Conservation (phyloP, 2,888 invertebrate species). For the Pheosia gnoma region DNA sequence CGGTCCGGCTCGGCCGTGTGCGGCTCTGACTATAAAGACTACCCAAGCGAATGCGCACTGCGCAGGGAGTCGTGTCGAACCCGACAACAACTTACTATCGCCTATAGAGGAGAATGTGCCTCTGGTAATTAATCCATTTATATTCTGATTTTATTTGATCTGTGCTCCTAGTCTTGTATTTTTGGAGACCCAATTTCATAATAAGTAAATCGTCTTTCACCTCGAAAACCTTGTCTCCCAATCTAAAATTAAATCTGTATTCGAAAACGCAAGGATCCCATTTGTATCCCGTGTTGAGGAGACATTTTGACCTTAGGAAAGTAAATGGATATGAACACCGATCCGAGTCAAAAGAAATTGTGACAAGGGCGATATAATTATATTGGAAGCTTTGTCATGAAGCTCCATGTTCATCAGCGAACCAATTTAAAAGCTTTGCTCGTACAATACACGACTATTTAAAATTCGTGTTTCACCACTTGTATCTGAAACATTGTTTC, state of each 20-base stretch:
- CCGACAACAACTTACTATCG: constrained; percentile 88
- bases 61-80: constrained; percentile 91
- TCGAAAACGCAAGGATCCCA: constrained; percentile 58
- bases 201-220: not conserved
- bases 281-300: constrained; percentile 56
- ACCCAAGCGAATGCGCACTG: constrained; percentile 92
- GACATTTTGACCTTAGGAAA: constrained; percentile 68
- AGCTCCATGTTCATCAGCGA: not conserved
- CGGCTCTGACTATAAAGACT: constrained; percentile 91
- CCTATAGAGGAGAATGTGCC: constrained; percentile 92
- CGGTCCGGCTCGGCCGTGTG: constrained; percentile 87
- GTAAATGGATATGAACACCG: constrained; percentile 66
- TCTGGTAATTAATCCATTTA: constrained; percentile 84
- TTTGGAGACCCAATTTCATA: not conserved
- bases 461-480: not conserved
- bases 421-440: not conserved
- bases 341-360: constrained; percentile 59
- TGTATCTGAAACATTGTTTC: not conserved
- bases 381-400: not conserved
- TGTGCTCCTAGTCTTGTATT: not conserved
- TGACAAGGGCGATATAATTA: constrained; percentile 63
- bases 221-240: constrained; percentile 50
- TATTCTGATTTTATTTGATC: not conserved
- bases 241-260: constrained; percentile 77
- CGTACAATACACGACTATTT: not conserved